Base-by-base conservation (phyloP, 2,113 vertebrate genomes). In the Balaenoptera acutorostrata region DNA sequence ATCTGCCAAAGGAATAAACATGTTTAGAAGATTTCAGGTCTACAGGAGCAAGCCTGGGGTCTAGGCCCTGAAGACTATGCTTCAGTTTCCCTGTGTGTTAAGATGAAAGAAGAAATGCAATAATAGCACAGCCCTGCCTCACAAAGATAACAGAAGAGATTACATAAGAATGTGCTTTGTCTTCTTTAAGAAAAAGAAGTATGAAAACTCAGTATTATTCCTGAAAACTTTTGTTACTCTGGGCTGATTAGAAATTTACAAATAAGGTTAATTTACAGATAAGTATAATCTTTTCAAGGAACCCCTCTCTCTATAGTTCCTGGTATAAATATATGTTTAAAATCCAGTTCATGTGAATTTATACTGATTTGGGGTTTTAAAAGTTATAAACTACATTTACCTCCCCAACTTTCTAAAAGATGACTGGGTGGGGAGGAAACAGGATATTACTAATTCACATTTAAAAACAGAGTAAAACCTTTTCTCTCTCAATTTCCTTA, bases 271-370 rank as follows among this genome's bases (percentile, higher is more conserved):
- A 84, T 63, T 82, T 82, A 81, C 2, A 69, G 52, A 18, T 46
- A 95, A 66, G 25, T 55, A 55, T 27, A 94, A 77, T 49, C 64
- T 84, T 96, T 88, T 55, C 61, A 90, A 88, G 63, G 25, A 41
- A 89, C 31, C 25, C 36, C 11, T 92, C 75, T 55, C 71, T 52
- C 39, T 93, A 46, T 4, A 39, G 33, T 78, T 55, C 27, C 36
- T 75, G 52, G 20, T 89, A 64, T 44, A 96, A 84, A 64, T 41
- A 27, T 17, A 39, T 78, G 36, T 57, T 96, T 96, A 93, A 94
- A 93, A 92, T 75, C 86, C 52, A 87, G 52, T 78, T 97, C 9
- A 80, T 72, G 80, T 96, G 57, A 97, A 92, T 84, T 92, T 93
- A 86, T 29, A 90, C 2, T 92, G 41, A 95, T 66, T 95, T 41